A percentile compares a stretch with the other conserved stretches of the same genome.
These are phyloP conservation scores for Cirrhinus molitorella DNA, from an alignment of 2,797 vertebrate genomes.

Conservation along the genomic window DNA sequence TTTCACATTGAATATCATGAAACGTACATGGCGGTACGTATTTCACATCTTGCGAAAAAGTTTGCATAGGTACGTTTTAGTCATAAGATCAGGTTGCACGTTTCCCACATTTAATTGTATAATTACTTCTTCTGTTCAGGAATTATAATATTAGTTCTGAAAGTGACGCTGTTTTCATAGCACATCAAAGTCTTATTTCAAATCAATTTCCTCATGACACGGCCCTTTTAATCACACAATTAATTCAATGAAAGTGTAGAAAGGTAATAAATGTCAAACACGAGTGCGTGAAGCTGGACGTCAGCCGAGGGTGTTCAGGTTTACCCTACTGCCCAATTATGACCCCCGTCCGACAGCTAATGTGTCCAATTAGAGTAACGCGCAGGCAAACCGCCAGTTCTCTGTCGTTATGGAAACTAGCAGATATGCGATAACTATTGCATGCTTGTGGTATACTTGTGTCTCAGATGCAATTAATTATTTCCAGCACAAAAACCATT, in stretches of 20 bases:
- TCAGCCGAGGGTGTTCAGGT: background rate
- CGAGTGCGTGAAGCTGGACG: background rate
- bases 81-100: no score
- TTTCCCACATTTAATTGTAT: background rate
- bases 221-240: background rate
- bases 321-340: slow-evolving; percentile 31
- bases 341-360: slow-evolving; percentile 35
- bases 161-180: background rate
- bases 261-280: slow-evolving; percentile 22
- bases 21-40: no score
- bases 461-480: slow-evolving; percentile 58
- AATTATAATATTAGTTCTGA: background rate
- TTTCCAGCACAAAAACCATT: slow-evolving; percentile 61
- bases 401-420: slow-evolving; percentile 82
- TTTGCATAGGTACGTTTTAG: no score
- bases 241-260: background rate
- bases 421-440: slow-evolving; percentile 64
- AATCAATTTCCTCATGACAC: background rate
- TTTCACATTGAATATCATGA: no score
- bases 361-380: slow-evolving; percentile 39
- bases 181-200: background rate
- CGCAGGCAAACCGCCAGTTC: slow-evolving; percentile 63
- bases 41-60: no score
- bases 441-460: slow-evolving; percentile 55
- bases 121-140: background rate